Percentiles rank a stretch among this genome's conserved stretches.
These are phyloP conservation scores for Aricia artaxerxes DNA, from an alignment of 2,888 invertebrate genomes.

Conservation along the genomic window DNA sequence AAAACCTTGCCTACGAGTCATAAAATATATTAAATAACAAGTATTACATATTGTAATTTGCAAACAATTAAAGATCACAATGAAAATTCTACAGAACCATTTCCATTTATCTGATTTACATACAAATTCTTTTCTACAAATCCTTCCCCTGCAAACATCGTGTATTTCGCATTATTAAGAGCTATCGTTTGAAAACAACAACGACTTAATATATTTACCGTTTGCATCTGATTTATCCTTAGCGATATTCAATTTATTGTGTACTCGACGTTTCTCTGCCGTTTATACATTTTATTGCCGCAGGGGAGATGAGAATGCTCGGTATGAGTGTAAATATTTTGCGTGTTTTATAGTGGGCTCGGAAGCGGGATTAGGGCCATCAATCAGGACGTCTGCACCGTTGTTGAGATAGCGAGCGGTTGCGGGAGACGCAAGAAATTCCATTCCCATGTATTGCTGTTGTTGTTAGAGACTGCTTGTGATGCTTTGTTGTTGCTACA, in stretches of 20 bases:
- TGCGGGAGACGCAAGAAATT: background rate
- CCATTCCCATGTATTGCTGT: background rate
- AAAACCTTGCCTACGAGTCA: too few relatives aligned
- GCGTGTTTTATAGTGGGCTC: constrained; percentile 55
- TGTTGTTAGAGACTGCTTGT: background rate
- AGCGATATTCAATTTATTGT: constrained; percentile 29
- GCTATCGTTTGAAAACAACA: constrained; percentile 8
- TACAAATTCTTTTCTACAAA: background rate
- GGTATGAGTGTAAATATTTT: constrained; percentile 26
- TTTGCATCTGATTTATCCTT: constrained; percentile 25
- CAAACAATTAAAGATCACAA: background rate
- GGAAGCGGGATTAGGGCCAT: constrained; percentile 67
- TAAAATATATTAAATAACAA: too few relatives aligned
- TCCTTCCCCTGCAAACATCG: background rate
- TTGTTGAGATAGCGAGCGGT: constrained; percentile 47
- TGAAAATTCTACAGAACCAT: background rate
- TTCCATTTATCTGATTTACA: background rate
- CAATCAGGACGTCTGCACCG: constrained; percentile 59
- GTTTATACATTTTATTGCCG: constrained; percentile 28
- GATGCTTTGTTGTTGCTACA: background rate
- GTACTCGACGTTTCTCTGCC: constrained; percentile 15
- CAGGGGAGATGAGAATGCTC: constrained; percentile 16
- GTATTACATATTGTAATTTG: background rate
- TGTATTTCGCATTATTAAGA: background rate
- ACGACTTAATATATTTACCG: constrained; percentile 11